phyloP scores from a whole-genome alignment of 1,140 invertebrate genomes.

The Parasteatoda tepidariorum region DNA sequence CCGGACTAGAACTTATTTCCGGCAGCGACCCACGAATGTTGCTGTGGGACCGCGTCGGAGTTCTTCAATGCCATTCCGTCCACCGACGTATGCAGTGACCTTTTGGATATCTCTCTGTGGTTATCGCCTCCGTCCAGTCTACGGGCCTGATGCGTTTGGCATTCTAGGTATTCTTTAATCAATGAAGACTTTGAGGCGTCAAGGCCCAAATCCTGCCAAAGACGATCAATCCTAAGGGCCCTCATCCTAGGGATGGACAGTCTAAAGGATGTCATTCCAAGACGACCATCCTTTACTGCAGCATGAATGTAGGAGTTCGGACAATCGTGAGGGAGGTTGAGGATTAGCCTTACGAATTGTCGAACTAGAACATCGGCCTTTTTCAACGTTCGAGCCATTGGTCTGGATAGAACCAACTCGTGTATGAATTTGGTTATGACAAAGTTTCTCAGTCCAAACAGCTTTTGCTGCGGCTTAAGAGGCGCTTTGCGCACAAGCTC shows the following conservation, averaged over 20 bases:
- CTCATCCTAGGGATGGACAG: neutral
- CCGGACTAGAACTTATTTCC: neutral
- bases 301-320: neutral
- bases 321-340: neutral
- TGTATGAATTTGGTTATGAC: neutral
- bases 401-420: neutral
- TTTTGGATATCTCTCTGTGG: neutral
- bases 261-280: neutral
- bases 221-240: too few species aligned
- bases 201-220: neutral
- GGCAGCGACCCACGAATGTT: neutral
- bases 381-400: neutral
- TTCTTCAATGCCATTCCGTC: neutral
- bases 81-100: neutral
- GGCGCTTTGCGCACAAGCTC: neutral
- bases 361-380: neutral
- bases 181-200: neutral
- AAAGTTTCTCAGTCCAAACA: neutral
- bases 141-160: neutral
- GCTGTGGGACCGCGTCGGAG: neutral
- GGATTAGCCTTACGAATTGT: neutral
- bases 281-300: neutral
- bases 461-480: neutral
- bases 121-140: neutral
- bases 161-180: too few species aligned